Percentiles rank a stretch among this genome's conserved stretches.
Conservation (phyloP, 30 jellyfish, hydroid and myxozoan species). For the Clytia hemisphaerica region DNA sequence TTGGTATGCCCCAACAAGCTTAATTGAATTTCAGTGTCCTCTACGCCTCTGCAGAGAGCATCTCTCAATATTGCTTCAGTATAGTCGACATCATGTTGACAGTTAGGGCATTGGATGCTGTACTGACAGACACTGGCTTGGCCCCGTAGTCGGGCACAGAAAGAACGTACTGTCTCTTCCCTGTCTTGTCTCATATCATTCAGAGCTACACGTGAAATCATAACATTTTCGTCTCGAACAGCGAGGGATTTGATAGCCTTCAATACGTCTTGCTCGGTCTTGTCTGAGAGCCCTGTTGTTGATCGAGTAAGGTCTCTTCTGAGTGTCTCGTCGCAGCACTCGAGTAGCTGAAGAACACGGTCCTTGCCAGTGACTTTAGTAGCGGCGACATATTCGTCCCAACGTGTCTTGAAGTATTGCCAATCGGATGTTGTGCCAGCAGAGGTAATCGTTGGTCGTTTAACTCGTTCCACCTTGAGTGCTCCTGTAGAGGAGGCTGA, state of each 20-base stretch:
- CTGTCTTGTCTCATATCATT: neutral
- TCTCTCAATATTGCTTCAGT: neutral
- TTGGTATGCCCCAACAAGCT: no score
- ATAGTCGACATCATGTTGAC: no score
- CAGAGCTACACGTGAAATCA: neutral
- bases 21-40: neutral
- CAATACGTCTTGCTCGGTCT: no score
- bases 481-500: neutral
- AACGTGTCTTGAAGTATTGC: neutral
- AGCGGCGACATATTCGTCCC: slow-evolving; percentile 10
- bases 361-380: slow-evolving; percentile 7
- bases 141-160: neutral
- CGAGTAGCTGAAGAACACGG: neutral
- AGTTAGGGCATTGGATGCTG: neutral
- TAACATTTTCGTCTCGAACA: no score
- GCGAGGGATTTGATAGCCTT: neutral
- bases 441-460: neutral
- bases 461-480: neutral
- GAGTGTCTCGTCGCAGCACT: neutral
- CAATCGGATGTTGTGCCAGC: neutral
- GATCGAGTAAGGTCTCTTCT: no score
- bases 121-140: no score
- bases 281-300: no score
- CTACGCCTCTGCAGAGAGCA: slow-evolving; percentile 1
- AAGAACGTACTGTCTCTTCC: neutral